Evolutionary conservation across 2,113 vertebrate species (phyloP), one percentile per base, ranked within the genome.

Genomic region (Pelecanus crispus): DNA sequence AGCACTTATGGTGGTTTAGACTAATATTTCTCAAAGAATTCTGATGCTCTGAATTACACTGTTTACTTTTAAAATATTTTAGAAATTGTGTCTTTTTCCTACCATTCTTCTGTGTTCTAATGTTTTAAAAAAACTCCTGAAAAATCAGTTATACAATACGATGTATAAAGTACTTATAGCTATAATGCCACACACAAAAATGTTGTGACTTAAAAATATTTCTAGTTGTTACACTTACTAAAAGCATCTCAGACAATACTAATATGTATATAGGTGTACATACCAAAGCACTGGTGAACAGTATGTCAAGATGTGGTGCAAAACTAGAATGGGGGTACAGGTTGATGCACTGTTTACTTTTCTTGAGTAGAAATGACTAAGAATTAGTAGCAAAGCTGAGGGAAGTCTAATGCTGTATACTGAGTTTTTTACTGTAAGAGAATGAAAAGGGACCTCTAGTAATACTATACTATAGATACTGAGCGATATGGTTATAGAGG

Each of bases 261-360:
- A 87, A 34, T 66, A 61, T 93, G 92, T 94, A 92, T 44, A 78
- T 92, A 94, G 55, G 17, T 97, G 88, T 94, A 93, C 94, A 92
- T 94, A 96, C 53, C 85, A 75, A 73, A 88, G 63, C 77, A 89
- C 29, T 92, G 67, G 66, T 56, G 52, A 75, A 52, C 40, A 47
- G 36, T 52, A 29, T 67, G 86, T 90, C 81, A 94, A 67, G 82
- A 81, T 74, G 49, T 72, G 47, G 86, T 66, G 38, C 62, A 77
- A 82, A 83, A 83, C 59, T 81, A 91, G 62, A 84, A 66, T 17
- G 45, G 78, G 78, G 81, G 10, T 89, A 55, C 28, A 84, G 83
- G 59, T 7, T 90, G 68, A 88, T 81, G 73, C 49, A 77, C 75
- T 85, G 36, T 81, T 92, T 86, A 81, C 56, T 95, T 93, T 66